These are phyloP conservation scores for Euphonia xanthogaster DNA, from an alignment of 2,797 vertebrate species.

Conservation along the genomic window DNA sequence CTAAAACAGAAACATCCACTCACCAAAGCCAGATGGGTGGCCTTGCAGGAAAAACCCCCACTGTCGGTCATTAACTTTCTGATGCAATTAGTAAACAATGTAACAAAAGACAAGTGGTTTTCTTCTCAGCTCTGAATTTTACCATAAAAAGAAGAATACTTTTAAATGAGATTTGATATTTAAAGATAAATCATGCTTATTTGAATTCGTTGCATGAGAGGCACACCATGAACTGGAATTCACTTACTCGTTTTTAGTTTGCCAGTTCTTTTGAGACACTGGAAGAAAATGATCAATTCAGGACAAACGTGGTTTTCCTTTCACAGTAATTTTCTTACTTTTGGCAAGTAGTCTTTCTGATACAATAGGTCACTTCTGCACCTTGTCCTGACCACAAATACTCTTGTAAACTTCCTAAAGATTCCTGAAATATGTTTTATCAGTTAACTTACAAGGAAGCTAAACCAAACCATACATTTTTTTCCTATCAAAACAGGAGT, in stretches of 20 bases:
- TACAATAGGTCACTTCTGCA: not conserved
- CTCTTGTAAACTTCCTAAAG: not conserved
- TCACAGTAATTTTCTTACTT: not conserved
- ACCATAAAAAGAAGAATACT: not conserved
- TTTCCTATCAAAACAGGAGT: not conserved
- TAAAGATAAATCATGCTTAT: not conserved
- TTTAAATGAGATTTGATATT: not conserved
- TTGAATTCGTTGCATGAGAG: not conserved
- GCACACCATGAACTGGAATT: not conserved
- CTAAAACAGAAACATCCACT: not conserved
- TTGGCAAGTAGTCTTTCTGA: not conserved
- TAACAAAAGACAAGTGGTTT: not conserved
- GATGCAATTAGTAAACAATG: not conserved
- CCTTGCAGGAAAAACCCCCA: not conserved
- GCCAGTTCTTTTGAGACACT: not conserved
- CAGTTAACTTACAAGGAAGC: not conserved
- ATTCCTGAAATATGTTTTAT: not conserved
- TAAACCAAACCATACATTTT: not conserved
- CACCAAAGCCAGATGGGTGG: not conserved
- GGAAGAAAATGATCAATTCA: not conserved
- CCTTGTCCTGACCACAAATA: not conserved
- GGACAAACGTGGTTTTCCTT: not conserved
- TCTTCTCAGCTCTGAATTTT: not conserved
- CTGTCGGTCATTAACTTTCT: not conserved
- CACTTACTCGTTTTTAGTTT: not conserved